Base-by-base conservation (phyloP, 2,797 vertebrate species). In the Anableps anableps region DNA sequence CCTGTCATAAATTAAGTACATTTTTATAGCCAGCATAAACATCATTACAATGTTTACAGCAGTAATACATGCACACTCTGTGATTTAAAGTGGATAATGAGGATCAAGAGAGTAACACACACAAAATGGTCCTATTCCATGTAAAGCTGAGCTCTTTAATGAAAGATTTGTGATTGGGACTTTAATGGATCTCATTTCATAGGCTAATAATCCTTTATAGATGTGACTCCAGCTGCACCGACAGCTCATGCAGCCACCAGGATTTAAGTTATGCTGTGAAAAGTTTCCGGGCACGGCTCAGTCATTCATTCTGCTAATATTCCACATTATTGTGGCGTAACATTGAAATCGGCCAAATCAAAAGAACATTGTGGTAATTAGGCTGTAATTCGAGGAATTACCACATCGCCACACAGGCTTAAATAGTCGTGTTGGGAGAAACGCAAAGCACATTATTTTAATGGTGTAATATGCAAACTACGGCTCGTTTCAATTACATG, bases 381-480 rank as follows among this genome's bases (percentile, higher is more conserved):
- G 96, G 95, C 96, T 96, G 96, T 99, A 99, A 99, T 99, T 98
- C 97, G 96, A 96, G 96, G 97, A 97, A 98, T 98, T 97, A 95
- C 96, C 96, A 97, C 97, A 96, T 96, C 96, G 96, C 97, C 97
- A 97, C 97, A 97, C 95, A 97, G 95, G 95, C 97, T 98, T 97
- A 96, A 98, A 97, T 96, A 97, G 97, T 97, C 98, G 98, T 99
- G 98, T 98, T 97, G 95, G 91, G 96, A 97, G 97, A 96, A 97
- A 98, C 97, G 97, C 97, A 97, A 97, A 98, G 97, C 97, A 97
- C 97, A 99, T 99, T 99, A 99, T 97, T 98, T 97, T 99, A 99
- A 99, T 99, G 97, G 97, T 97, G 96, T 98, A 97, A 99, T 99
- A 99, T 99, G 98, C 98, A 99, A 99, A 99, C 97, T 98, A 99